A percentile compares a stretch with the other conserved stretches of the same genome.
Conservation (phyloP, 2,113 vertebrate species). For the Pachycephala philippinensis region DNA sequence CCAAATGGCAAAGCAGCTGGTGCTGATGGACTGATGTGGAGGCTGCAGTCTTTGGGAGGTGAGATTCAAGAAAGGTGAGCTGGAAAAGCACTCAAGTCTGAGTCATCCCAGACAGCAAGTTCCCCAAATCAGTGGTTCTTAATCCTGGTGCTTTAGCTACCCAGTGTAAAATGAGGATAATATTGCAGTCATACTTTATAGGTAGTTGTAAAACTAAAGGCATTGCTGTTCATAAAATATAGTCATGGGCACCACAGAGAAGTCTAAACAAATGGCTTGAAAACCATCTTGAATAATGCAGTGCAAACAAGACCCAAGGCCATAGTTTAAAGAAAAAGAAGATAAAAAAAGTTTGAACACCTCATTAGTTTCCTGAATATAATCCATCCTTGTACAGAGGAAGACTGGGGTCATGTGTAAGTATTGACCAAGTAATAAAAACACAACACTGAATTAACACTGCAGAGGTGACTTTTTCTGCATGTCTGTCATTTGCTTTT, state of each 20-base stretch:
- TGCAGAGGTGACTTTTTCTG: not conserved
- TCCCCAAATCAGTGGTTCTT: not conserved
- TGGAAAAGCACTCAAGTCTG: not conserved
- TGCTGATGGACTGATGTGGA: not conserved
- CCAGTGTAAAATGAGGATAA: not conserved
- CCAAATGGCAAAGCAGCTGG: not conserved
- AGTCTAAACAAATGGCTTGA: slow-evolving; percentile 6
- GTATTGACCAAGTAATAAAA: not conserved
- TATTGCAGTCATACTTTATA: not conserved
- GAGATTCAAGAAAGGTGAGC: not conserved
- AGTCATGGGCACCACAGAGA: not conserved
- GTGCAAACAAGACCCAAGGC: not conserved
- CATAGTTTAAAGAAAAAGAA: not conserved
- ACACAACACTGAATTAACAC: not conserved
- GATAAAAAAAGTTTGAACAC: not conserved
- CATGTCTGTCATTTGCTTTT: not conserved
- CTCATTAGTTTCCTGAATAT: not conserved
- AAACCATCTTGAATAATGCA: not conserved
- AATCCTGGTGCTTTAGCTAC: not conserved
- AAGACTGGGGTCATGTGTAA: not conserved
- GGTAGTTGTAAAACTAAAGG: not conserved
- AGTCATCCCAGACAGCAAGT: not conserved
- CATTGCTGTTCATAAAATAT: not conserved
- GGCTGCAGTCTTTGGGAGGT: not conserved
- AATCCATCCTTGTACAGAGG: not conserved